These are phyloP conservation scores for Littorina saxatilis DNA, from an alignment of 1,140 invertebrate genomes.

Conservation along the genomic window DNA sequence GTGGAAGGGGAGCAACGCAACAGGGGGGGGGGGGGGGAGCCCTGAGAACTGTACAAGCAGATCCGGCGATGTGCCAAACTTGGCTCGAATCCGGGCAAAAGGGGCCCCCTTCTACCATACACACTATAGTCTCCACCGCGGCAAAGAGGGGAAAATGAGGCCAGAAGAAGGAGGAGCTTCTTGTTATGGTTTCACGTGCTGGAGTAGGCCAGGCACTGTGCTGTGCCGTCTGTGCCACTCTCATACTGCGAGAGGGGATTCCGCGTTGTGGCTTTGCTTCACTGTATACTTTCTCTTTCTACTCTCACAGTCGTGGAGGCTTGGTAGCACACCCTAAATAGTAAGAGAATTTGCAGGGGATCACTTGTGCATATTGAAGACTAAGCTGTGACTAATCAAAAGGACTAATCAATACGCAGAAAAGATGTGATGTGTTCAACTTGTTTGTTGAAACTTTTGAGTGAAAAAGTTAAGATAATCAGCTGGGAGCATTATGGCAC, in stretches of 20 bases:
- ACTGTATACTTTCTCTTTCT: too few relatives aligned
- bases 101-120: not conserved
- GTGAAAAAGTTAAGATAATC: too few relatives aligned
- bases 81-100: not conserved
- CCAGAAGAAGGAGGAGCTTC: not conserved
- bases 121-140: not conserved
- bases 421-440: too few relatives aligned
- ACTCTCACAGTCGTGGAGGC: too few relatives aligned
- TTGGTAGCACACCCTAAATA: too few relatives aligned
- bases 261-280: slow-evolving; percentile 63
- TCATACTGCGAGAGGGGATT: not conserved
- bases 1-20: not conserved
- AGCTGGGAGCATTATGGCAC: too few relatives aligned
- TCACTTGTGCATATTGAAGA: too few relatives aligned
- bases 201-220: not conserved
- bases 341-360: too few relatives aligned
- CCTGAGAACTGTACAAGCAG: too few relatives aligned
- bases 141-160: not conserved
- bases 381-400: too few relatives aligned
- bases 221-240: not conserved
- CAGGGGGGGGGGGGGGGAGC: not conserved
- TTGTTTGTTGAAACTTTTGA: too few relatives aligned
- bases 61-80: not conserved
- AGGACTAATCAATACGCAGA: too few relatives aligned
- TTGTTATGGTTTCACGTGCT: not conserved